These are phyloP conservation scores for Whitmania pigra DNA, from an alignment of 1,140 invertebrate genomes.

Conservation along the genomic window DNA sequence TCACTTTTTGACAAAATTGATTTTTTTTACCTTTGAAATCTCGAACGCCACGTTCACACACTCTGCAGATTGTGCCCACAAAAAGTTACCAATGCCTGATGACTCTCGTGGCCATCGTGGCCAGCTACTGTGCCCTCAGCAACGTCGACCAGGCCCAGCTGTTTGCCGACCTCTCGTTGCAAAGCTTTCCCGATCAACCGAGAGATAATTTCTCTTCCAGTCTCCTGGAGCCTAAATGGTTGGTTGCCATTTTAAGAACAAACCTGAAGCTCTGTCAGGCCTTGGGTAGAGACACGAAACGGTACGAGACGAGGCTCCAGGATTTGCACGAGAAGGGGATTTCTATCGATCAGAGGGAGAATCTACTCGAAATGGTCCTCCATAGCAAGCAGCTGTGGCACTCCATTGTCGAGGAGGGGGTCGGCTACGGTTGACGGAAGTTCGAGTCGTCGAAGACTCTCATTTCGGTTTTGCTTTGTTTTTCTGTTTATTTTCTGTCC, in stretches of 20 bases:
- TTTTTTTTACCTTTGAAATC: neutral
- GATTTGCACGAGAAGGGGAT: neutral
- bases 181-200: slow-evolving; percentile 22
- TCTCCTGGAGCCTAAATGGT: neutral
- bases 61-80: slow-evolving; percentile 54
- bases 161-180: slow-evolving; percentile 57
- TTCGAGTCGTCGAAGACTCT: no score
- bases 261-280: neutral
- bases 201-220: neutral
- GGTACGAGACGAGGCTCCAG: neutral
- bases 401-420: neutral
- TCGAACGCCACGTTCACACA: neutral
- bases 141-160: slow-evolving; percentile 50
- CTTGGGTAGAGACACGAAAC: neutral
- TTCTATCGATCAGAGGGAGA: neutral
- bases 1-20: neutral
- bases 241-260: neutral
- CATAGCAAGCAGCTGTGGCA: neutral
- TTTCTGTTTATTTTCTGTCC: no score
- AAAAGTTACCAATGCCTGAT: slow-evolving; percentile 45
- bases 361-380: neutral
- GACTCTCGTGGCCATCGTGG: slow-evolving; percentile 58
- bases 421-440: no score
- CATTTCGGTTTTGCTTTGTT: no score
- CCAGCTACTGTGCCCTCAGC: slow-evolving; percentile 46